phyloP scores from a whole-genome alignment of 92 coral and sea anemone genomes.

The Hydrozoanthus gracilis region DNA sequence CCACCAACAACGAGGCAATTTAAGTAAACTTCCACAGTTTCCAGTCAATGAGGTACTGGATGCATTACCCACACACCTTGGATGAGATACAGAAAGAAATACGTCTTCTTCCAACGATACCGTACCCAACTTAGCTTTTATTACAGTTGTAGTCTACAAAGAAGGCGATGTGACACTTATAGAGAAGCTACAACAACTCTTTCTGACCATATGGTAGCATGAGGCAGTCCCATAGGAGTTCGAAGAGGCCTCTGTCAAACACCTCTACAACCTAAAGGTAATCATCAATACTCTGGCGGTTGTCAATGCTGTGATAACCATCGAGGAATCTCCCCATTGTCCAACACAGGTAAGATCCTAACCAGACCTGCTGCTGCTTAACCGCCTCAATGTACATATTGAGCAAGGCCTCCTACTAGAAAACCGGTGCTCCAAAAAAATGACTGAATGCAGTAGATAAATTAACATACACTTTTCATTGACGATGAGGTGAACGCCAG shows the following conservation, averaged over 20 bases:
- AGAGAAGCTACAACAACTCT: slow-evolving; percentile 44
- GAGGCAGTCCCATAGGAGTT: not conserved
- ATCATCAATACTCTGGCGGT: slow-evolving; percentile 48
- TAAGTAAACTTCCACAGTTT: slow-evolving; percentile 48
- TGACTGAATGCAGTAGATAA: not conserved
- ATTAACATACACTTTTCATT: not conserved
- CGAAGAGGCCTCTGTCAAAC: not conserved
- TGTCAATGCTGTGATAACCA: slow-evolving; percentile 56
- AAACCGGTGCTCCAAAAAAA: not conserved
- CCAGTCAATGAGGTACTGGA: slow-evolving; percentile 37
- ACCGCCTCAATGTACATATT: slow-evolving; percentile 40
- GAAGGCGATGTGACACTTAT: slow-evolving; percentile 32
- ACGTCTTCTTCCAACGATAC: slow-evolving; percentile 39
- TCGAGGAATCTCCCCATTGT: slow-evolving; percentile 56
- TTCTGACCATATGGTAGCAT: slow-evolving; percentile 6
- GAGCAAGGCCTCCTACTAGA: slow-evolving; percentile 15
- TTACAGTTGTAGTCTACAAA: slow-evolving; percentile 22
- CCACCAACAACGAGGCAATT: slow-evolving; percentile 54
- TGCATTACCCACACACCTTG: not conserved
- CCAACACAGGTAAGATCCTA: slow-evolving; percentile 52
- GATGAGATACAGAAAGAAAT: slow-evolving; percentile 45
- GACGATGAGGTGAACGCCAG: not conserved
- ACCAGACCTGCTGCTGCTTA: slow-evolving; percentile 46
- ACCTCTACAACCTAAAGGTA: slow-evolving; percentile 52
- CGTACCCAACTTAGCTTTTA: slow-evolving; percentile 39